Base-by-base conservation (phyloP, 2,888 invertebrate species). In the Tipula unca region DNA sequence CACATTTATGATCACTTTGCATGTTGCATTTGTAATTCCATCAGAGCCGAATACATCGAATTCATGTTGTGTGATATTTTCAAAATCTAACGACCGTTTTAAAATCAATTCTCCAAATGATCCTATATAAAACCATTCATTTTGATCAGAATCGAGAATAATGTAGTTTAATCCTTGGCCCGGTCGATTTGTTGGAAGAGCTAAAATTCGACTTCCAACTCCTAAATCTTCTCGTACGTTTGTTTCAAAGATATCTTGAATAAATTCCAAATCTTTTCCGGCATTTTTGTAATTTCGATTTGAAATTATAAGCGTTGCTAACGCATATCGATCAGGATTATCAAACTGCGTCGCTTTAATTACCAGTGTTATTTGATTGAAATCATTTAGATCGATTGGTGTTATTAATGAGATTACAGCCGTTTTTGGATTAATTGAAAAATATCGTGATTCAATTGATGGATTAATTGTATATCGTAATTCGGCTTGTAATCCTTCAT, bases 271-370 rank as follows among this genome's bases (percentile, higher is more conserved):
- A 42, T 48, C 29, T 29, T 29, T 48, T n/a, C 48, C 48, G 1
- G 36, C 25, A 48, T 29, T 29, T 29, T 85, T 54, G 17, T 54
- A 35, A 48, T 29, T 25, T 54, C 36, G 89, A 0, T 90, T 90
- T 0, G 92, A 92, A 48, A 97, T 92, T 14, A 95, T 93, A 85
- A 98, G 92, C 0, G 97, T 97, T 0, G 96, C 95, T 86, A 98
- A 91, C 0, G 97, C 96, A 90, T 97, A 97, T 85, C 97, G 94
- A 91, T 97, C 97, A 0, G 95, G 92, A 92, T 98, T 98, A 91
- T 98, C 97, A 86, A 94, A 92, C 89, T 96, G 96, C 0, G 94
- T 95, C 8, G 95, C 96, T 93, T 96, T 95, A 20, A 97, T 93
- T 85, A 97, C 96, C 48, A 97, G 91, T 1, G 96, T 97, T 39